Base-by-base conservation (phyloP, 2,888 invertebrate genomes). In the Tholera decimalis region DNA sequence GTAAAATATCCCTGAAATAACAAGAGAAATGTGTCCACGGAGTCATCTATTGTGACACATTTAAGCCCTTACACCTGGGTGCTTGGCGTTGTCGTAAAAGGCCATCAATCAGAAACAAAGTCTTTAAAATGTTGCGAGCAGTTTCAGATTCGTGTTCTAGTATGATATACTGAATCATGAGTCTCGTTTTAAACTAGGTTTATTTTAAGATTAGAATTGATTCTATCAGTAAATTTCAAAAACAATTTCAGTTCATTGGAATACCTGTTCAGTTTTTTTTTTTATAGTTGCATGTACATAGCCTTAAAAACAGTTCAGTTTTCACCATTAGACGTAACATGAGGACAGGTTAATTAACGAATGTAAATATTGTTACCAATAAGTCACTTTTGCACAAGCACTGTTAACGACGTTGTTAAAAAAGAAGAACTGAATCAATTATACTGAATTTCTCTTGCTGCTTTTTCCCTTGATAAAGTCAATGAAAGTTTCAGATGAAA, bases 281-380 rank as follows among this genome's bases (percentile, higher is more conserved):
- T n/a, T n/a, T n/a, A n/a, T n/a, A n/a, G n/a, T n/a, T n/a, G n/a
- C n/a, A n/a, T n/a, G n/a, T n/a, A n/a, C n/a, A n/a, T n/a, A n/a
- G n/a, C 6, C 6, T 28, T 28, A 5, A 5, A 28, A 28, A 28
- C 28, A 28, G 28, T 26, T 55, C 33, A 13, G 4, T 22, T 20
- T 15, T 18, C 43, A 2, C 7, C 18, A 47, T 41, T 46, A 9
- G 22, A 30, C 13, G 9, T 39, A 41, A 18, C 15, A 47, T 3
- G n/a, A 53, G 24, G n/a, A 30, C 51, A 75, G 26, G 20, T 68
- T 55, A 51, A 43, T 67, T 59, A 55, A 22, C 24, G 8, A 68
- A 59, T 60, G 41, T 44, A 56, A 72, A 70, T 67, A 68, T 59
- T 67, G 28, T 54, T 15, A 28, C 18, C 20, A 59, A 22, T 37